Evolutionary conservation across 2,113 vertebrate species (phyloP).

Genomic region (Eurypyga helias): DNA sequence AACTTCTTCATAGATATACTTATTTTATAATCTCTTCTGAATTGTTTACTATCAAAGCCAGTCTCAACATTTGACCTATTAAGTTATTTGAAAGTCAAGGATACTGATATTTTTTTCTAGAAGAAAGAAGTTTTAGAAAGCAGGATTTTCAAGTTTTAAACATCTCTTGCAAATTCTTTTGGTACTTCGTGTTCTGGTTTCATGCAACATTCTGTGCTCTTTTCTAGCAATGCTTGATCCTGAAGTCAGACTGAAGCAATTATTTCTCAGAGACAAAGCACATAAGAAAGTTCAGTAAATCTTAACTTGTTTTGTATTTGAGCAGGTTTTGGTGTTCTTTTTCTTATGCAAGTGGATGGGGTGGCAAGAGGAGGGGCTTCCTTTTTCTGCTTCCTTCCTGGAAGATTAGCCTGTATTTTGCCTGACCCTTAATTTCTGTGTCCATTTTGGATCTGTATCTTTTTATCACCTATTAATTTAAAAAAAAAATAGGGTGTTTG

Average conservation of each 20-base stretch:
- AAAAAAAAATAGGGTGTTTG: fast-evolving
- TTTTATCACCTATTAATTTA: background rate
- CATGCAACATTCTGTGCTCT: background rate
- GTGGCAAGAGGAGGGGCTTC: background rate
- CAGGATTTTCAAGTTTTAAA: background rate
- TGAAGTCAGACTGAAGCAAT: background rate
- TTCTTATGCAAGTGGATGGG: background rate
- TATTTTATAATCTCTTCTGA: background rate
- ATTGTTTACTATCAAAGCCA: background rate
- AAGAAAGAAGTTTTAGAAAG: background rate
- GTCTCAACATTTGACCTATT: background rate
- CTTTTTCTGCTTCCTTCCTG: background rate
- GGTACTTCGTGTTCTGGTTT: background rate
- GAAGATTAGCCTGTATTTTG: background rate
- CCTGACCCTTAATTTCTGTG: background rate
- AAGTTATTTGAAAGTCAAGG: background rate
- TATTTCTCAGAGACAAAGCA: background rate
- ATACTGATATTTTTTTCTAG: background rate
- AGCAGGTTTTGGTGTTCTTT: background rate
- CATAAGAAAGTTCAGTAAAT: background rate
- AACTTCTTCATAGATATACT: background rate
- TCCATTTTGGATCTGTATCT: background rate
- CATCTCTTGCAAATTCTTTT: background rate
- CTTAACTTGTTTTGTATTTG: background rate
- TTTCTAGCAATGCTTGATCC: background rate